Evolutionary conservation across 2,888 invertebrate species (phyloP).

Genomic region (Flexamia atlantica): DNA sequence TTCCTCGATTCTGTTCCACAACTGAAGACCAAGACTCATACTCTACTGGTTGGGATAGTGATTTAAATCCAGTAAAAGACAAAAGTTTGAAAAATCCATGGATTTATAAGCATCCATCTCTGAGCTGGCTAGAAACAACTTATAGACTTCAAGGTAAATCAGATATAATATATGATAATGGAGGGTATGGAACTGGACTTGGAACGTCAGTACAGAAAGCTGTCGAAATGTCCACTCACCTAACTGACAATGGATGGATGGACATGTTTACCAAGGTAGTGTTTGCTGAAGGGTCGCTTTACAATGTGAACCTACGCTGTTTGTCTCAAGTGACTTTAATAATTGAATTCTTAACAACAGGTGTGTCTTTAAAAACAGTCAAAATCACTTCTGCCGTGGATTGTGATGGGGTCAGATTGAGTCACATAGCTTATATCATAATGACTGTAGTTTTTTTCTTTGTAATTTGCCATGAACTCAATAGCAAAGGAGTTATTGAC

Average conservation of each 20-base stretch:
- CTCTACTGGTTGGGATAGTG: background rate
- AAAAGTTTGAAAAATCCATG: background rate
- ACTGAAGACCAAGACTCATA: background rate
- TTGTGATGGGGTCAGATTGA: background rate
- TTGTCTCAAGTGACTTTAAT: background rate
- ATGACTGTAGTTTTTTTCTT: background rate
- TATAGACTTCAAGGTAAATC: constrained; percentile 18
- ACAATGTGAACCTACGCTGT: background rate
- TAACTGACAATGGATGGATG: background rate
- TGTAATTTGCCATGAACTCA: background rate
- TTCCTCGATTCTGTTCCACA: background rate
- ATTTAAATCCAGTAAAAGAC: background rate
- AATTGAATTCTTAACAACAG: constrained; percentile 5
- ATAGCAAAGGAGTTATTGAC: background rate
- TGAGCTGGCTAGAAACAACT: background rate
- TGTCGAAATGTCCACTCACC: background rate
- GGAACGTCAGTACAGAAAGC: background rate
- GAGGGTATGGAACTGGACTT: background rate
- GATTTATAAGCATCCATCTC: background rate
- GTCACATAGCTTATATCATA: background rate
- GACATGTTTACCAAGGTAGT: background rate
- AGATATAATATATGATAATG: background rate
- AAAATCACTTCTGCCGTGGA: background rate
- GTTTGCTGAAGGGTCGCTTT: background rate
- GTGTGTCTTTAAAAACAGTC: background rate